Base-by-base conservation (phyloP, 2,888 invertebrate genomes). In the Nipponacmea schrenckii region DNA sequence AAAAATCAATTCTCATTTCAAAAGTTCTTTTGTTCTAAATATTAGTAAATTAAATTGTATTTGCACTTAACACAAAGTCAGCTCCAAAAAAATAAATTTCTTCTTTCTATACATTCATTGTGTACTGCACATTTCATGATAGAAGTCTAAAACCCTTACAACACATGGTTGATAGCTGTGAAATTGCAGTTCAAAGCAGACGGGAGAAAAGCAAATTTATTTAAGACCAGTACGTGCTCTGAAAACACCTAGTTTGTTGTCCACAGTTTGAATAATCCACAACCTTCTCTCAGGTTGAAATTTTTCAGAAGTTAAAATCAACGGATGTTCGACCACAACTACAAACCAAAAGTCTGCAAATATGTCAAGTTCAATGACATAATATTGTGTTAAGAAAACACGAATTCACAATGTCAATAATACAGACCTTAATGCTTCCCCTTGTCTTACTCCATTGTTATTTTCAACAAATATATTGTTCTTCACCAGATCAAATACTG, bases 261-360 rank as follows among this genome's bases (percentile, higher is more conserved):
- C 56, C n/a, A 20, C 56, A 10, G 56, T 56, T 56, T 56, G 56
- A 56, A 56, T 24, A 56, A 56, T 56, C 56, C 56, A 24, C 56
- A 14, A 56, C 20, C 20, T 24, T 20, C 20, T 24, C 20, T 10
- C 56, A 56, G 56, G 56, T 56, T 20, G 56, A 14, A 56, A 56
- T 56, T 20, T 56, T 56, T 56, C 24, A 56, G 12, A 20, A 5
- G 12, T 12, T 14, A 56, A 56, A 56, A 56, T 56, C 20, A 56
- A 56, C 56, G 56, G 24, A 56, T 20, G 20, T 24, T 0, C 12
- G 56, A 20, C 24, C 20, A 56, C 24, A 56, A 56, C 56, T 2
- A 31, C 39, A n/a, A 39, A 39, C 39, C 39, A 39, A 39, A 39
- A 39, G 10, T 24, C 24, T 24, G 20, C 24, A 24, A 24, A 14